A percentile compares a stretch with the other conserved stretches of the same genome.
phyloP scores from a whole-genome alignment of 2,888 invertebrate genomes.

The Cinara cedri region DNA sequence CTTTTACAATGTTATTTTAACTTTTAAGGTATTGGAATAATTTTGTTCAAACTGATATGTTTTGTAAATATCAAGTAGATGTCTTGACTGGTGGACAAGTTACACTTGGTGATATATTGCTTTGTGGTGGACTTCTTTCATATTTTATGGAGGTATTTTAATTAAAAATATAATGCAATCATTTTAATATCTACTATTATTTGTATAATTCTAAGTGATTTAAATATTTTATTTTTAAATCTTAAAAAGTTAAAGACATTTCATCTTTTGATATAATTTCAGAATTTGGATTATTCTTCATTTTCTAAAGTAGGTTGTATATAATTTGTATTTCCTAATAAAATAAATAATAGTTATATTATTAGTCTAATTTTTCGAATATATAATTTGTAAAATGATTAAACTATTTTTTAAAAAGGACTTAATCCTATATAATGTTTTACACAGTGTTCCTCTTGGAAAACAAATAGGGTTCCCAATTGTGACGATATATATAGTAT shows the following conservation, averaged over 20 bases:
- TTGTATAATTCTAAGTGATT: background rate
- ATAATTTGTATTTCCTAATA: background rate
- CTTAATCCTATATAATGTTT: too few species aligned
- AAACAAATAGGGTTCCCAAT: too few species aligned
- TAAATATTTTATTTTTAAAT: slow-evolving; percentile 2
- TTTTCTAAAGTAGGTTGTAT: background rate
- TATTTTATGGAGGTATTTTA: slow-evolving; percentile 88
- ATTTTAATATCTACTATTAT: slow-evolving; percentile 8
- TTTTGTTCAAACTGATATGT: slow-evolving; percentile 83
- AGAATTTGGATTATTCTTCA: background rate
- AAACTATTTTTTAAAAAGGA: too few species aligned
- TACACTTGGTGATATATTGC: slow-evolving; percentile 83
- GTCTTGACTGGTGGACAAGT: slow-evolving; percentile 81
- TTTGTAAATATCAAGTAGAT: slow-evolving; percentile 92
- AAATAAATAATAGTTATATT: too few species aligned
- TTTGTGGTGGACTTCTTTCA: slow-evolving; percentile 88
- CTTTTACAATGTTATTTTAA: background rate
- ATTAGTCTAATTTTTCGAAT: too few species aligned
- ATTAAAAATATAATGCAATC: background rate
- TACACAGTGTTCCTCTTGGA: too few species aligned
- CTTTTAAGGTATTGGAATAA: slow-evolving; percentile 72
- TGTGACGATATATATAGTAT: too few species aligned
- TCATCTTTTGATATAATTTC: background rate
- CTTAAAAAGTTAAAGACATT: background rate
- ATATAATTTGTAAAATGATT: too few species aligned